Evolutionary conservation across 64 coral and sea anemone species (phyloP), one percentile per base, ranked within the genome.

Genomic region (Porites lutea): DNA sequence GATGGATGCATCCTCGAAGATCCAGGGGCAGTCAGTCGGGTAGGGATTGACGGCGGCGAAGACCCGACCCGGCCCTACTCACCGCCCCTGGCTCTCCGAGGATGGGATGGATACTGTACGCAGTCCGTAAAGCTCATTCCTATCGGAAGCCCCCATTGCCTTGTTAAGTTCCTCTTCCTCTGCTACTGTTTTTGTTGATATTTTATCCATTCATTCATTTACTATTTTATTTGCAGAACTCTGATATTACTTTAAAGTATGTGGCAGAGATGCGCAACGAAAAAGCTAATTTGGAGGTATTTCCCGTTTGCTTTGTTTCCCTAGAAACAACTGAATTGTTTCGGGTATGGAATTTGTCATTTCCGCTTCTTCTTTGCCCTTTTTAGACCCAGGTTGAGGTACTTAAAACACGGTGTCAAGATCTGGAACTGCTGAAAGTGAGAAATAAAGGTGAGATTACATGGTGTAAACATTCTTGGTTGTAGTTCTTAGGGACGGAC

Each of bases 381-480:
- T 13, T 10, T 52, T 27, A 84, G 81, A 20, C 47, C 8, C 46
- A 84, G 43, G 37, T 84, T 47, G 63, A 19, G 16, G 46, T 84
- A 47, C 47, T 84, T 8, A 67, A 67, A 48, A 68, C 63, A 59
- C 78, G 46, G 22, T 60, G 55, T 81, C 58, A 81, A 43, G 78
- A 81, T 2, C 5, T 84, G 4, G 18, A 68, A 11, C n/a, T 16
- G 2, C 27, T 82, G 0, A 64, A 65, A 48, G 59, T 15, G 5
- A 82, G 59, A 16, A 84, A 84, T 47, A 84, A 68, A 84, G 81
- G 81, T 84, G 46, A 84, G 71, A 74, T 16, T 67, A 80, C 52
- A 80, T 59, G 27, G 13, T 60, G 44, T 58, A 80, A 52, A 58
- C 23, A 43, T 16, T 8, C 11, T n/a, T n/a, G n/a, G n/a, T n/a